These are phyloP conservation scores for Melanostoma mellinum DNA, from an alignment of 2,888 invertebrate species.

Conservation along the genomic window DNA sequence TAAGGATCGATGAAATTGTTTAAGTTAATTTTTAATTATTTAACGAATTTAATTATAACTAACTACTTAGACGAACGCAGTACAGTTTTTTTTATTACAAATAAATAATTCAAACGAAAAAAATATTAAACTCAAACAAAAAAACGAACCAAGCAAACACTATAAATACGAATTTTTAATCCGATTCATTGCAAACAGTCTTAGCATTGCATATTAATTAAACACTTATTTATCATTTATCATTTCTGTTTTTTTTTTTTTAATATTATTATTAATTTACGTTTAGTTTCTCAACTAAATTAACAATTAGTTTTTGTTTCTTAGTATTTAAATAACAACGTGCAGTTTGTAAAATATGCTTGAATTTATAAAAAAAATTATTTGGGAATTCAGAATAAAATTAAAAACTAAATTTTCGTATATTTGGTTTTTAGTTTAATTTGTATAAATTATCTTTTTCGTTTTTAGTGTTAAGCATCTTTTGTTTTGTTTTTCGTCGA, in stretches of 20 bases:
- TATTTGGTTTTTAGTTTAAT: slow-evolving; percentile 10
- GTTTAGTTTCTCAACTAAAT: neutral
- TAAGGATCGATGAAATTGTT: slow-evolving; percentile 37
- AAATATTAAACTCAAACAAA: neutral
- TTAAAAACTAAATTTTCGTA: slow-evolving; percentile 9
- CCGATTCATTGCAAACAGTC: slow-evolving; percentile 22
- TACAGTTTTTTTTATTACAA: neutral
- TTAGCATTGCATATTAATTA: neutral
- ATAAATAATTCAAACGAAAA: neutral
- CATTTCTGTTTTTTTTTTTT: neutral
- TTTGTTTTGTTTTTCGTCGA: slow-evolving; percentile 18
- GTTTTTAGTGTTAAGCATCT: slow-evolving; percentile 67
- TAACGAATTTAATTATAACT: slow-evolving; percentile 23
- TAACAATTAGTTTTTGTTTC: neutral
- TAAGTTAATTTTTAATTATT: neutral
- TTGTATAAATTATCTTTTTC: slow-evolving; percentile 49
- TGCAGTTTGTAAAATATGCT: slow-evolving; percentile 1
- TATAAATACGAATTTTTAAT: slow-evolving; percentile 23
- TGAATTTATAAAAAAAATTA: neutral
- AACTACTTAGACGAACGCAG: slow-evolving; percentile 22
- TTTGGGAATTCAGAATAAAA: neutral
- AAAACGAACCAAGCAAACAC: slow-evolving; percentile 8
- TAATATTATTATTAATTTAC: neutral
- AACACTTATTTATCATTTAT: slow-evolving; percentile 12
- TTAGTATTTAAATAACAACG: neutral